These are phyloP conservation scores for Sebastes paucispinis DNA, from an alignment of 2,797 vertebrate species.

Conservation along the genomic window DNA sequence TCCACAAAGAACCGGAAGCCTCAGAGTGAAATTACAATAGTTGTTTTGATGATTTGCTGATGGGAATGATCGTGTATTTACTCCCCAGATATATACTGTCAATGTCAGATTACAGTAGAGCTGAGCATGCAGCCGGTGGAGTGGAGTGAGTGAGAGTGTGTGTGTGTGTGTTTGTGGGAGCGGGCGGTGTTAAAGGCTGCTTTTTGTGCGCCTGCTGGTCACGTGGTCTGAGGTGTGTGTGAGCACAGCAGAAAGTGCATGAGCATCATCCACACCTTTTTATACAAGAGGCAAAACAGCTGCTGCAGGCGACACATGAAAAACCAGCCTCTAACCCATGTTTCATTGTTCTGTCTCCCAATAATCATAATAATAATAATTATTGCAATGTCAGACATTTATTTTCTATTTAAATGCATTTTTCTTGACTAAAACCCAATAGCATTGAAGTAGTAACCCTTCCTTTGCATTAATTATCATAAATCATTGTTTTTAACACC, in stretches of 20 bases:
- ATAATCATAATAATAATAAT: background rate
- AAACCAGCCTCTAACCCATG: background rate
- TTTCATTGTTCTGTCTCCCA: background rate
- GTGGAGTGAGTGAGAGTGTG: background rate
- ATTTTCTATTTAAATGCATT: background rate
- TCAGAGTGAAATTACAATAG: background rate
- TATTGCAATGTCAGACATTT: background rate
- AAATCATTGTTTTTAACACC: background rate
- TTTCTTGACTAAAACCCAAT: background rate
- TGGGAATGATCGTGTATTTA: background rate
- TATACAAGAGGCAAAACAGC: background rate
- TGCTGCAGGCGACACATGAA: background rate
- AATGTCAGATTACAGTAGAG: slow-evolving; percentile 23
- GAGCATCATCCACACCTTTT: slow-evolving; percentile 28
- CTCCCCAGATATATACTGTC: slow-evolving; percentile 17
- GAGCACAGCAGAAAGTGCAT: slow-evolving; percentile 33
- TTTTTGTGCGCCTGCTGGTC: slow-evolving; percentile 65
- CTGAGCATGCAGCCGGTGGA: slow-evolving; percentile 25
- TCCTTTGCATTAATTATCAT: background rate
- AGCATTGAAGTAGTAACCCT: background rate
- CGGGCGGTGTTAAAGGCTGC: slow-evolving; percentile 50
- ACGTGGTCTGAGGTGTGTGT: slow-evolving; percentile 69
- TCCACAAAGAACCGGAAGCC: background rate
- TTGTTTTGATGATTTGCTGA: background rate
- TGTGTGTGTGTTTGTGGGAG: slow-evolving; percentile 27